phyloP scores from a whole-genome alignment of 2,797 vertebrate species.

The Carapus acus region DNA sequence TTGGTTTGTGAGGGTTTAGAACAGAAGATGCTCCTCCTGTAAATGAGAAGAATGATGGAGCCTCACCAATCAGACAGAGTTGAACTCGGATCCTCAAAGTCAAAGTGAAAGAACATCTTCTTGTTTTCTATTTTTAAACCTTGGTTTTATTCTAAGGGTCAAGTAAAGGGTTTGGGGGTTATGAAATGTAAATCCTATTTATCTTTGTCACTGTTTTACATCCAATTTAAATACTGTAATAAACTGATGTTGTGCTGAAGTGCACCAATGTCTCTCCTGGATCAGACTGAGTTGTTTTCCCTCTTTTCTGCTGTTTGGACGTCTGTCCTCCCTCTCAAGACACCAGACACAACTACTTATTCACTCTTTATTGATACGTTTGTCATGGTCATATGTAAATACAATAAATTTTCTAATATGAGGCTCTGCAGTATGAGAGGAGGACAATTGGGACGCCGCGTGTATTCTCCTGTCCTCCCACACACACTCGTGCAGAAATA shows the following conservation, averaged over 20 bases:
- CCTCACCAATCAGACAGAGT: conserved; percentile 10
- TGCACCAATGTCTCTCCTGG: too few relatives aligned
- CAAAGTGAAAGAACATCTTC: conserved; percentile 1
- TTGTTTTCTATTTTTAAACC: conserved; percentile 27
- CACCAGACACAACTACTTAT: conserved; percentile 23
- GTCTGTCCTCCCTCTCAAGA: too few relatives aligned
- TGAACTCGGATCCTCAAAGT: conserved; percentile 6
- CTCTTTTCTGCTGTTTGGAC: background rate
- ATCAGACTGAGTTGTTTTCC: background rate
- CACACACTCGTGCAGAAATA: too few relatives aligned
- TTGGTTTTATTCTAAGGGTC: conserved; percentile 29
- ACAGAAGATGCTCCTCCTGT: background rate
- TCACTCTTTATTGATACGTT: conserved; percentile 56
- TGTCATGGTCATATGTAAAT: conserved; percentile 26
- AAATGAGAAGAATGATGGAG: background rate
- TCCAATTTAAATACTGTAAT: conserved; percentile 63
- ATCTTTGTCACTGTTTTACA: conserved; percentile 58
- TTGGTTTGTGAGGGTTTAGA: conserved; percentile 7
- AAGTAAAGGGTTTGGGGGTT: conserved; percentile 32
- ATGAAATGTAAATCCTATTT: conserved; percentile 59
- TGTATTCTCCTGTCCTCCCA: too few relatives aligned
- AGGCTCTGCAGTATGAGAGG: conserved; percentile 14
- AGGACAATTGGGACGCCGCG: too few relatives aligned
- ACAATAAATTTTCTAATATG: conserved; percentile 36
- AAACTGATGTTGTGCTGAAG: conserved; percentile 47